These are phyloP conservation scores for Lasioglossum leucozonium DNA, from an alignment of 2,888 invertebrate genomes.

Conservation along the genomic window DNA sequence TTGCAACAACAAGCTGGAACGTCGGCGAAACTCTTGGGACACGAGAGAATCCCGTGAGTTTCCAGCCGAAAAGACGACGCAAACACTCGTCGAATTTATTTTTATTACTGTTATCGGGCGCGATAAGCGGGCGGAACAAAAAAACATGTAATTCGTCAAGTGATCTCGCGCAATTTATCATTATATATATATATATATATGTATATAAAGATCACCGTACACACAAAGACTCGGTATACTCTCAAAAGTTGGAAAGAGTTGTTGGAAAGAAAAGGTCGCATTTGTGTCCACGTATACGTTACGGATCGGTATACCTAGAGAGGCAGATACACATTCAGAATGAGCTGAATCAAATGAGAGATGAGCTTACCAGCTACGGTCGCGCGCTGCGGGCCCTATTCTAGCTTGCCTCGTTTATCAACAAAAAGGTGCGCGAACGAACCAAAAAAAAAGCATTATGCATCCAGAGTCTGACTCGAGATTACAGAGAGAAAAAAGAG, in stretches of 20 bases:
- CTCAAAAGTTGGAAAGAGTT: constrained; percentile 40
- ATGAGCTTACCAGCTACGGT: constrained; percentile 69
- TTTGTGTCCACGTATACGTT: constrained; percentile 59
- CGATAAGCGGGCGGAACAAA: constrained; percentile 14
- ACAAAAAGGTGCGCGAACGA: background rate
- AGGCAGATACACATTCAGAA: constrained; percentile 61
- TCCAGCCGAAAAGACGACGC: background rate
- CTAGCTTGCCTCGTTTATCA: constrained; percentile 19
- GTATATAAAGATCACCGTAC: constrained; percentile 56
- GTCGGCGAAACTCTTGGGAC: constrained; percentile 47
- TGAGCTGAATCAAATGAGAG: constrained; percentile 58
- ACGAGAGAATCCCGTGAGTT: constrained; percentile 35
- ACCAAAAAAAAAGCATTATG: background rate
- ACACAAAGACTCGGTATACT: constrained; percentile 64
- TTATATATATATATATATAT: constrained; percentile 38
- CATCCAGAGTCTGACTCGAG: background rate
- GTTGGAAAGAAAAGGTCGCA: constrained; percentile 57
- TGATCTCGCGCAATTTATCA: constrained; percentile 79
- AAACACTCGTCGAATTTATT: background rate
- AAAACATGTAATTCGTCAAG: constrained; percentile 70
- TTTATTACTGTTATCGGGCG: background rate
- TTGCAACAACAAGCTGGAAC: background rate
- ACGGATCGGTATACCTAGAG: constrained; percentile 62
- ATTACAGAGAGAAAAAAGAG: background rate
- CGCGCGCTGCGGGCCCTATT: constrained; percentile 79